Evolutionary conservation across 2,888 invertebrate species (phyloP).

Genomic region (Frankliniella fusca): DNA sequence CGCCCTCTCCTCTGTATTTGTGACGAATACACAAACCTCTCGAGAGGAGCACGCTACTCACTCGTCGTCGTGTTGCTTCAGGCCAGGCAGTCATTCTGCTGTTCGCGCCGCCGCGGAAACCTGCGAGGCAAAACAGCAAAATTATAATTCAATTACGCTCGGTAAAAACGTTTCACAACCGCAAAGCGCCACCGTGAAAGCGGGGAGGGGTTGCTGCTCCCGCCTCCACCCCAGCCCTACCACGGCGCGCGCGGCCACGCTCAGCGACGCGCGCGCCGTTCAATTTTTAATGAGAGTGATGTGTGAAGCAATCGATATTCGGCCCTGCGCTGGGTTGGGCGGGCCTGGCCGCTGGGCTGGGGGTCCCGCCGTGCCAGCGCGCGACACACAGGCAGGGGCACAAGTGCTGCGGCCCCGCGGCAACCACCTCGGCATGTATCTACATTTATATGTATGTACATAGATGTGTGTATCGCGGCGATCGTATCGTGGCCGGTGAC

Average conservation of each 20-base stretch:
- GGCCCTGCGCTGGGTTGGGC: not conserved
- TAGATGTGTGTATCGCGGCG: not conserved
- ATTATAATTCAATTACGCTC: too few relatives aligned
- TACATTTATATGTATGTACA: not conserved
- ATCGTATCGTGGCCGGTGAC: too few relatives aligned
- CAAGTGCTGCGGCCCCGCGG: not conserved
- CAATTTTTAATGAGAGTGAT: conserved; percentile 26
- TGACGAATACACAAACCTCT: too few relatives aligned
- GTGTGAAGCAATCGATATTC: conserved; percentile 22
- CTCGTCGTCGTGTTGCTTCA: too few relatives aligned
- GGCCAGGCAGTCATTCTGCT: too few relatives aligned
- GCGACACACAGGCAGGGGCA: not conserved
- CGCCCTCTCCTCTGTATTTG: too few relatives aligned
- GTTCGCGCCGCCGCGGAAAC: too few relatives aligned
- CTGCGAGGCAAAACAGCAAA: too few relatives aligned
- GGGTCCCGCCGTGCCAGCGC: not conserved
- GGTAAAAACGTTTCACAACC: too few relatives aligned
- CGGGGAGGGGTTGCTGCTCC: too few relatives aligned
- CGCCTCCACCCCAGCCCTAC: not conserved
- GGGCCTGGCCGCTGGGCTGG: not conserved
- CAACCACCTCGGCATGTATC: not conserved
- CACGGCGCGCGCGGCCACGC: not conserved
- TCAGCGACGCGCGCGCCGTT: not conserved
- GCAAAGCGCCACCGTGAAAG: too few relatives aligned
- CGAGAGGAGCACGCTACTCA: too few relatives aligned